Percentiles rank a stretch among this genome's conserved stretches.
Evolutionary conservation across 2,797 vertebrate species (phyloP).

Genomic region (Cebuella pygmaea): DNA sequence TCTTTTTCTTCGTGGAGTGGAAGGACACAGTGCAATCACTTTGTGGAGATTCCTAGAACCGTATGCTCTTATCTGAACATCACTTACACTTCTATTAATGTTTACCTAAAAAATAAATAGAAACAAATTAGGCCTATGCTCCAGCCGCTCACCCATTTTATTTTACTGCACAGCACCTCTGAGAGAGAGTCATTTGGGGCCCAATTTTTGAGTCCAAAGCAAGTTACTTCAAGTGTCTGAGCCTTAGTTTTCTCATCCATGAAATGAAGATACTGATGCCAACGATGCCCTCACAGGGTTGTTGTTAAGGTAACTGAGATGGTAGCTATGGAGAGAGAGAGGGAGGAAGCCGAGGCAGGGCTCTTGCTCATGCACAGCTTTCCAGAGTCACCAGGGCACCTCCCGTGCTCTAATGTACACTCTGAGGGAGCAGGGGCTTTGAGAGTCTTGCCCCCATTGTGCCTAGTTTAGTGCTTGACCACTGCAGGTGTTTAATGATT

Average conservation of each 20-base stretch:
- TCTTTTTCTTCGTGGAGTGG: not conserved
- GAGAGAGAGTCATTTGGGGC: not conserved
- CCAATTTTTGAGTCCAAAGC: not conserved
- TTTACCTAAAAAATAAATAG: not conserved
- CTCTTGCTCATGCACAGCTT: accelerated
- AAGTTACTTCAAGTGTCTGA: not conserved
- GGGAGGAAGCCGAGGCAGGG: accelerated
- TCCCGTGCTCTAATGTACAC: accelerated
- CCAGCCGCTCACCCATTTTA: not conserved
- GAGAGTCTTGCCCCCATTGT: accelerated
- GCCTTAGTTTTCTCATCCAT: too few species aligned
- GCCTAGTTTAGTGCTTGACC: not conserved
- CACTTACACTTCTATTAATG: not conserved
- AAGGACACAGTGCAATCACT: accelerated
- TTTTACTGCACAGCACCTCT: not conserved
- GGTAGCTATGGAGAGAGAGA: accelerated
- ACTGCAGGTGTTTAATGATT: accelerated
- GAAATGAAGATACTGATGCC: accelerated
- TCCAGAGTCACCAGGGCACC: accelerated
- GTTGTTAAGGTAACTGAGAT: not conserved
- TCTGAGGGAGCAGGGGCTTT: accelerated
- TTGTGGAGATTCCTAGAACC: too few species aligned
- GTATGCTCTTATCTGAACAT: accelerated
- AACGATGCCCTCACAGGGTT: accelerated
- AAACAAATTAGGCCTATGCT: accelerated